Conservation (phyloP, 2,113 vertebrate species). For the Sceloporus undulatus region DNA sequence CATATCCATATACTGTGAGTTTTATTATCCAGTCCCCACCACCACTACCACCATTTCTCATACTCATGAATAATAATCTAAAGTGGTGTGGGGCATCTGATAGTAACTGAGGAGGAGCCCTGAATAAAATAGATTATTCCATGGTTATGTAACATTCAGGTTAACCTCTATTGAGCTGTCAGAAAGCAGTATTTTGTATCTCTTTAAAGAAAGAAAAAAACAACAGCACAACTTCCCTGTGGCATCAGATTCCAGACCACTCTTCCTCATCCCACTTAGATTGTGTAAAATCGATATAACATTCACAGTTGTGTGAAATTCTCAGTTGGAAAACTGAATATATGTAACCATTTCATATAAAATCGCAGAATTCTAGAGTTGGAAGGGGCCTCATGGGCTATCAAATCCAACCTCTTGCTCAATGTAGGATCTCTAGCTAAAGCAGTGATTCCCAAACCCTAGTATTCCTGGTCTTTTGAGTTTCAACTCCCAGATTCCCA, state of each 20-base stretch:
- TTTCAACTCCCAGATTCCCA: too few relatives aligned
- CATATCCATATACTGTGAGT: constrained; percentile 9
- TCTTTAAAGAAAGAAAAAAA: constrained; percentile 6
- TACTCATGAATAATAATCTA: constrained; percentile 26
- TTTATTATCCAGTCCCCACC: constrained; percentile 32
- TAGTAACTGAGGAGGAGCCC: constrained; percentile 45
- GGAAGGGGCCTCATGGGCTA: too few relatives aligned
- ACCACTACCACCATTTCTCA: not conserved
- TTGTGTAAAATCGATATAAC: too few relatives aligned
- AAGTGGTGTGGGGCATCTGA: not conserved
- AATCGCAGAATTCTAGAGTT: too few relatives aligned
- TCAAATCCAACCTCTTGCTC: too few relatives aligned
- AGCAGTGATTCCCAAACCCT: too few relatives aligned
- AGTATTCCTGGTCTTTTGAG: too few relatives aligned
- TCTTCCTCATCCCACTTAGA: too few relatives aligned
- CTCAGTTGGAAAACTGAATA: too few relatives aligned
- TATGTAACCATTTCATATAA: too few relatives aligned
- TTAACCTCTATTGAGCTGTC: constrained; percentile 67
- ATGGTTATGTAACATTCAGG: constrained; percentile 50
- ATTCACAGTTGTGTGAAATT: too few relatives aligned
- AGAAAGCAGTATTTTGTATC: constrained; percentile 58
- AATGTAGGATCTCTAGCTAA: too few relatives aligned
- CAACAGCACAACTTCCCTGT: not conserved
- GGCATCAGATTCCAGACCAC: not conserved
- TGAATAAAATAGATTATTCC: constrained; percentile 64